Base-by-base conservation (phyloP, 1,140 invertebrate species). In the Cheumatopsyche charites region DNA sequence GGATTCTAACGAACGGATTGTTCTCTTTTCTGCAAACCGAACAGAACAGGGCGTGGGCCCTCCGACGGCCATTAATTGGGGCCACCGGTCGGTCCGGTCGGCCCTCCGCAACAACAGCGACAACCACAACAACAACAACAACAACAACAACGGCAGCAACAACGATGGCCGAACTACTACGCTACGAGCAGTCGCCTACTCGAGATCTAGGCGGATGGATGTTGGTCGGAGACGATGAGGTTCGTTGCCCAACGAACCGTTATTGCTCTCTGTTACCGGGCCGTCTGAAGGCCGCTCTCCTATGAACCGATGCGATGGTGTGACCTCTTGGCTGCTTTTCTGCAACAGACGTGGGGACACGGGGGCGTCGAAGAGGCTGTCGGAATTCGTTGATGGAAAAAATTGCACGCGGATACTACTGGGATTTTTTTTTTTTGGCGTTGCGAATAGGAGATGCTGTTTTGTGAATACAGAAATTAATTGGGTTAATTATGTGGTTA, bases 261-360 rank as follows among this genome's bases (percentile, higher is more conserved):
- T 47, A 47, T 4, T 42, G 12, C 41, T 5, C 43, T 47, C 43
- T 12, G 4, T 47, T 47, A 47, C 43, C 43, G 43, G 43, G 43
- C 43, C 43, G 43, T 47, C 43, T 47, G 43, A 47, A 47, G 43
- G 43, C 43, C 43, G 43, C 43, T 47, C 43, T 47, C 43, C 43
- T 47, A 15, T 47, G 43, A 47, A 4, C 43, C 13, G 29, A 36
- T 36, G 29, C 9, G 29, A 9, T 36, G 29, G 3, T 9, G 29
- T 9, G 3, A 4, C 29, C 29, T 36, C 29, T 9, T 36, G 29
- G n/a, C n/a, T n/a, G n/a, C n/a, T n/a, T 36, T 36, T 3, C 3
- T 36, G 29, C 3, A 4, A 9, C 9, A 3, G 29, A 9, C 29
- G 3, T 36, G 29, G 9, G 29, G 29, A 36, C 9, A 36, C 9